A percentile compares a stretch with the other conserved stretches of the same genome.
These are phyloP conservation scores for Parotia lawesii DNA, from an alignment of 2,113 vertebrate genomes.

Conservation along the genomic window DNA sequence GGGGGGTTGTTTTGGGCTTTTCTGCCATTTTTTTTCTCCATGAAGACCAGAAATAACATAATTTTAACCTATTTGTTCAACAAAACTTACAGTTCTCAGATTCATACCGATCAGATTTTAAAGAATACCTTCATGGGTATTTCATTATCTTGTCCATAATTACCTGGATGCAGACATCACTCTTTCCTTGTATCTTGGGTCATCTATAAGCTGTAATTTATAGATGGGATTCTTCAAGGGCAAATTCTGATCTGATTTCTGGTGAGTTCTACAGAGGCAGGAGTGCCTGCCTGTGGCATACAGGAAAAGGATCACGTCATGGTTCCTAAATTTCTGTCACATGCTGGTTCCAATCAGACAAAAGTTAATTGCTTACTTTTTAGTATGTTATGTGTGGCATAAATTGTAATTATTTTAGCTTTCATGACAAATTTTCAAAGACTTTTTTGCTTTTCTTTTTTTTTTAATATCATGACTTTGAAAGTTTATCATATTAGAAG, in stretches of 20 bases:
- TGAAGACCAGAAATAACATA: neutral
- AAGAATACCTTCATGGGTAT: neutral
- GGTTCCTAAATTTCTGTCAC: neutral
- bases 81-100: neutral
- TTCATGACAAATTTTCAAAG: neutral
- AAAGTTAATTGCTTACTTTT: neutral
- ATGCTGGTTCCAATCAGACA: neutral
- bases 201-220: neutral
- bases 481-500: neutral
- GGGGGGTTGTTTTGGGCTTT: neutral
- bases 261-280: neutral
- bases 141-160: neutral
- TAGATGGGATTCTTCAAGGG: neutral
- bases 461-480: neutral
- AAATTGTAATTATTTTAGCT: neutral
- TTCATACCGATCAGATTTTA: neutral
- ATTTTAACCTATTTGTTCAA: neutral
- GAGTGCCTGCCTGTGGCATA: neutral
- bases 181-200: neutral
- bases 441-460: neutral
- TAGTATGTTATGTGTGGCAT: neutral
- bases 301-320: neutral
- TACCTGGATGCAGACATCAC: neutral
- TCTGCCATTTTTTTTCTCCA: neutral
- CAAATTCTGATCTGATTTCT: neutral